Conservation (phyloP, 2,888 invertebrate genomes). For the Lycia hirtaria region DNA sequence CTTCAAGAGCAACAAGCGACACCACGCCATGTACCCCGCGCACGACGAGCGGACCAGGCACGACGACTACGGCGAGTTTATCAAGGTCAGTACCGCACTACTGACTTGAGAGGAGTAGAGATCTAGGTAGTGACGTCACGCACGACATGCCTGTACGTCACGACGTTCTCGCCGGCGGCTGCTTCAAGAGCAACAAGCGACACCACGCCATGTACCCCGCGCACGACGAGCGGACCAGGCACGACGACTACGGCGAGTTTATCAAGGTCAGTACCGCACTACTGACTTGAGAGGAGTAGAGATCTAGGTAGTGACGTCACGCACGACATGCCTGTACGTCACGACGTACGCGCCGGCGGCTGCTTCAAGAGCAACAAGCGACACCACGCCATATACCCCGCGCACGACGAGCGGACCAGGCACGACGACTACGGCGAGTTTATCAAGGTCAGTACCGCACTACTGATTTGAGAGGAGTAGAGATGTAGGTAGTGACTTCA, state of each 20-base stretch:
- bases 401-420: neutral
- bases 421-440: conserved; percentile 98
- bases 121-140: too few relatives aligned
- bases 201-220: conserved; percentile 6
- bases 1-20: conserved; percentile 90
- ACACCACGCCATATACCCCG: conserved; percentile 20
- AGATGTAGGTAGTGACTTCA: too few relatives aligned
- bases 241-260: conserved; percentile 98
- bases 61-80: conserved; percentile 98
- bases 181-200: conserved; percentile 89
- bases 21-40: conserved; percentile 18
- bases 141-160: conserved; percentile 58
- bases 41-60: conserved; percentile 7
- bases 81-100: conserved; percentile 87
- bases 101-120: too few relatives aligned
- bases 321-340: conserved; percentile 92
- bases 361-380: conserved; percentile 91
- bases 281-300: neutral
- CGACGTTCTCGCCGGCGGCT: neutral
- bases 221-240: neutral
- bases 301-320: neutral
- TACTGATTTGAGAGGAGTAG: too few relatives aligned
- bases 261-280: too few relatives aligned
- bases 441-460: conserved; percentile 88
- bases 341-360: conserved; percentile 83